Evolutionary conservation across 1,140 invertebrate genomes (phyloP), one percentile per base, ranked within the genome.

Genomic region (Listronotus oregonensis): DNA sequence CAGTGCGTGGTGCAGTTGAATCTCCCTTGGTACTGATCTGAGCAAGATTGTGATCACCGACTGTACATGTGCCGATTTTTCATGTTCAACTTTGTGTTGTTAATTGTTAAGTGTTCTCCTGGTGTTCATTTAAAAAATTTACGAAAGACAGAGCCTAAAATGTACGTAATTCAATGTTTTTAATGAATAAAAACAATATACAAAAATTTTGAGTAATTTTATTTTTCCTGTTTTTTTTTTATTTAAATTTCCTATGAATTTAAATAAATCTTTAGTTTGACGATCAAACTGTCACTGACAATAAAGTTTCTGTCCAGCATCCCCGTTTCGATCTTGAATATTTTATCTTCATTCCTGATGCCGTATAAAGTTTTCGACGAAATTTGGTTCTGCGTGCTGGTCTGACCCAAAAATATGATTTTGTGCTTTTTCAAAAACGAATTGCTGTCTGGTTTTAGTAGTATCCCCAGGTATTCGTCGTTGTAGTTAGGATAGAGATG

Each of bases 351-450:
- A 21, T 37, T 61, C 43, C 54, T 64, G 6, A 69, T 15, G 7
- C 65, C 61, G 57, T 68, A 67, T 7, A 74, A 62, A 46, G 66
- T 59, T 37, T 55, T 62, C 0, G 72, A 74, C 15, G 17, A 51
- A 7, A 74, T 65, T 57, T 69, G 9, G 31, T 39, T 18, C 42
- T 55, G 49, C 50, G 47, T 51, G 62, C 54, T 39, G 59, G 58
- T 52, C 71, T 67, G 57, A 1, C 64, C 68, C 40, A 74, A 66
- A 49, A 74, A 40, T 9, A 37, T 37, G 10, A 74, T 66, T 47
- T 69, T 70, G 46, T 74, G 69, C 47, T 72, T 72, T 46, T 70
- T 70, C 15, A 71, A 44, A 43, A 72, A 72, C 2, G 64, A 60
- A 51, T 62, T 72, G 42, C 62, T 71, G 12, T 54, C 56, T 5